Percentiles rank a stretch among this genome's conserved stretches.
phyloP scores from a whole-genome alignment of 2,888 invertebrate species.

The Leucozona laternaria region DNA sequence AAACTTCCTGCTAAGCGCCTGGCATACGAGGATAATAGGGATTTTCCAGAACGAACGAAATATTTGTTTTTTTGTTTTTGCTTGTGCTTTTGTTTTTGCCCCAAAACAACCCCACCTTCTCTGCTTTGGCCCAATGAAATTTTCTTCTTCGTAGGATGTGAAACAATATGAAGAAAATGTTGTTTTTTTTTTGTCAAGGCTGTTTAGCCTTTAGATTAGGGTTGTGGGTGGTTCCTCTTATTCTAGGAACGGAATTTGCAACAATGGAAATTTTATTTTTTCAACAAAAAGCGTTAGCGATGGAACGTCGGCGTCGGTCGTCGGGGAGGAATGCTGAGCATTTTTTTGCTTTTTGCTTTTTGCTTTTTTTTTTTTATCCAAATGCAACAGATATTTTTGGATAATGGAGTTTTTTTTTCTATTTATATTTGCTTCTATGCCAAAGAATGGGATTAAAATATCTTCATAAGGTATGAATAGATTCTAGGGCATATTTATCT shows the following conservation, averaged over 20 bases:
- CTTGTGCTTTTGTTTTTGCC: constrained; percentile 29
- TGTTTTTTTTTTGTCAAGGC: constrained; percentile 45
- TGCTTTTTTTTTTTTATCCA: constrained; percentile 29
- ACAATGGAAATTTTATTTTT: constrained; percentile 48
- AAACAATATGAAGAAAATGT: constrained; percentile 59
- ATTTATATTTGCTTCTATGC: constrained; percentile 4
- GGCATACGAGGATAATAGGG: constrained; percentile 50
- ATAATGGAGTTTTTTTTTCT: constrained; percentile 44
- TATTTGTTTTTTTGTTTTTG: constrained; percentile 5
- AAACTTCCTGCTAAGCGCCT: constrained; percentile 60
- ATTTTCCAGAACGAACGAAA: constrained; percentile 52
- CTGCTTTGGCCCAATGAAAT: constrained; percentile 5
- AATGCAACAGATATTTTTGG: constrained; percentile 72
- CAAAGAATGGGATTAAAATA: constrained; percentile 60
- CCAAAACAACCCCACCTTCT: background rate
- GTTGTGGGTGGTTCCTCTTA: constrained; percentile 25
- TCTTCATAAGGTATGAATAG: constrained; percentile 47
- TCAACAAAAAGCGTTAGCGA: constrained; percentile 20
- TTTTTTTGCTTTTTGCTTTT: too few relatives aligned
- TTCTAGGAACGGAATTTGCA: constrained; percentile 33
- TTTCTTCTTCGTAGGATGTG: constrained; percentile 52
- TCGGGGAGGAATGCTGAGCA: background rate
- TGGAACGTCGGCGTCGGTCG: background rate
- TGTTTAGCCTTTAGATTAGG: constrained; percentile 50
- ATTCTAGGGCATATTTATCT: constrained; percentile 48